phyloP scores from a whole-genome alignment of 1,140 invertebrate species.

The Berghia stephanieae region DNA sequence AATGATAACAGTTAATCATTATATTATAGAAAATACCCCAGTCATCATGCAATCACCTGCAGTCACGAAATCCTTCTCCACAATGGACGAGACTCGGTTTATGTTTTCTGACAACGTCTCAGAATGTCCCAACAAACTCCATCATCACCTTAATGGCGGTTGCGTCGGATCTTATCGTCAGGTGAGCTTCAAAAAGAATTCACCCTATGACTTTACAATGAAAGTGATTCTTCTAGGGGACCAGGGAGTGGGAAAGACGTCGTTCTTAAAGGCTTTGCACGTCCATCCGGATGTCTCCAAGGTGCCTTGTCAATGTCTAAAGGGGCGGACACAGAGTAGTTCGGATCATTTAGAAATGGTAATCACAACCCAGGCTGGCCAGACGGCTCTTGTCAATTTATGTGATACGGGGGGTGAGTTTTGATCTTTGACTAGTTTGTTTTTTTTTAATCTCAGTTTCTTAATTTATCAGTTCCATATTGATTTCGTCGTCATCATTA shows the following conservation, averaged over 20 bases:
- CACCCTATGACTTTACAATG: constrained; percentile 38
- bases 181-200: too few species aligned
- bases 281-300: constrained; percentile 26
- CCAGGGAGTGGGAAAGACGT: constrained; percentile 46
- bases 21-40: too few species aligned
- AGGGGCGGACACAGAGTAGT: neutral
- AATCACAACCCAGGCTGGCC: constrained; percentile 19
- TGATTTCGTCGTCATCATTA: neutral
- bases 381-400: constrained; percentile 33
- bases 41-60: too few species aligned
- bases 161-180: too few species aligned
- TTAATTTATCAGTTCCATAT: neutral
- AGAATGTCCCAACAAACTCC: too few species aligned
- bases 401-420: constrained; percentile 47
- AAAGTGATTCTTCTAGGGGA: constrained; percentile 47
- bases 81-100: too few species aligned
- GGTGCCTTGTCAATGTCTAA: neutral
- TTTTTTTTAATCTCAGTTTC: too few species aligned
- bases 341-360: constrained; percentile 23
- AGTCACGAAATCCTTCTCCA: too few species aligned
- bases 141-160: too few species aligned
- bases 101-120: too few species aligned
- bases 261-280: constrained; percentile 29
- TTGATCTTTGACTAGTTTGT: too few species aligned
- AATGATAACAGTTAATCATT: too few species aligned